phyloP scores from a whole-genome alignment of 1,140 invertebrate species.

The Trachymyrmex cornetzi region DNA sequence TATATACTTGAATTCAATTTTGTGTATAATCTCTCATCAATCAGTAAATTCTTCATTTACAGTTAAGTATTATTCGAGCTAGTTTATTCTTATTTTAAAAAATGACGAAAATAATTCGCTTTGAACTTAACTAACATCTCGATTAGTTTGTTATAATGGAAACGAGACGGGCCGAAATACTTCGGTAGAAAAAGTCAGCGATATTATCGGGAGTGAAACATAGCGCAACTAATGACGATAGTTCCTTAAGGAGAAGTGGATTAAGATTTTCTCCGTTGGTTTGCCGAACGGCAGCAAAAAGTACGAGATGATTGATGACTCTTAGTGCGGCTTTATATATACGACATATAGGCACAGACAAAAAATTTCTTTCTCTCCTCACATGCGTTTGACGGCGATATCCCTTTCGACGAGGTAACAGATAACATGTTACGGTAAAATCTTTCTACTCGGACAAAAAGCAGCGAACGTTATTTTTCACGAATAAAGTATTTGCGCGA shows the following conservation, averaged over 20 bases:
- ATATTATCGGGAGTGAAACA: slow-evolving; percentile 65
- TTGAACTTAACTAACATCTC: neutral
- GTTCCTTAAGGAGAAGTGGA: slow-evolving; percentile 60
- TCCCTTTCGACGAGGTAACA: slow-evolving; percentile 46
- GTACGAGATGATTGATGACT: slow-evolving; percentile 71
- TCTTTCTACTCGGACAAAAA: slow-evolving; percentile 22
- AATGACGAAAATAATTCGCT: neutral
- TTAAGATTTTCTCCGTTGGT: slow-evolving; percentile 74
- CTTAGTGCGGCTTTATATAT: slow-evolving; percentile 19
- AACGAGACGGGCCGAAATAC: slow-evolving; percentile 23
- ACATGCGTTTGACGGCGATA: slow-evolving; percentile 40
- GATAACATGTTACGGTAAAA: slow-evolving; percentile 42
- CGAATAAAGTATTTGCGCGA: neutral
- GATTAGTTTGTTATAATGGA: slow-evolving; percentile 39
- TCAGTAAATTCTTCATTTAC: neutral
- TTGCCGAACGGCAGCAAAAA: slow-evolving; percentile 72
- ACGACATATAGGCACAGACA: slow-evolving; percentile 52
- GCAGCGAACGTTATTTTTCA: slow-evolving; percentile 33
- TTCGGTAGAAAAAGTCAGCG: slow-evolving; percentile 55
- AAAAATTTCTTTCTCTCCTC: slow-evolving; percentile 62
- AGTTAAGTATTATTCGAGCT: neutral
- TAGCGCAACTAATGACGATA: slow-evolving; percentile 70
- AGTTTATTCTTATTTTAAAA: slow-evolving; percentile 2
- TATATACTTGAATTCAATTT: neutral
- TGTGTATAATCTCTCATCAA: neutral